phyloP scores from a whole-genome alignment of 2,113 vertebrate genomes.

The Callospermophilus lateralis region DNA sequence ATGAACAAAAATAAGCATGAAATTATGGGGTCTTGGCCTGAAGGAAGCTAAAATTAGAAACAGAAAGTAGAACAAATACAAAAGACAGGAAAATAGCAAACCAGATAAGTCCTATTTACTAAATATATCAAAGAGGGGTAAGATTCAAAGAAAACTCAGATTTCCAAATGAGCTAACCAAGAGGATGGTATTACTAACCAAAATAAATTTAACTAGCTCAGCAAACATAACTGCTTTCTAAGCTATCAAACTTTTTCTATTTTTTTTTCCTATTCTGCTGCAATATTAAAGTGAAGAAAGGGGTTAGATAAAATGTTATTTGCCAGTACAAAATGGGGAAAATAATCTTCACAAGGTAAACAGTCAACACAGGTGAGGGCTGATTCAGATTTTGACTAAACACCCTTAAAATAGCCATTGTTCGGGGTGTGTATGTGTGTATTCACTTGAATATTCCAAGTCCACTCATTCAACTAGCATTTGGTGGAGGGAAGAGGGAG shows the following conservation, averaged over 20 bases:
- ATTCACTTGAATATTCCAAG: neutral
- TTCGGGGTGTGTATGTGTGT: too few species aligned
- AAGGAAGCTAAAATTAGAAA: constrained; percentile 45
- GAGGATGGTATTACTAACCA: neutral
- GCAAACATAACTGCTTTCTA: neutral
- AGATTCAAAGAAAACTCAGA: constrained; percentile 26
- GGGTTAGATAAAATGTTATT: neutral
- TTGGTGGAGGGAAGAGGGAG: neutral
- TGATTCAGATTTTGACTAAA: constrained; percentile 42
- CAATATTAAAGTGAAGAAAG: neutral
- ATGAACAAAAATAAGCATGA: neutral
- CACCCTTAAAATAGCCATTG: neutral
- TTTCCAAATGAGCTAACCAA: constrained; percentile 11
- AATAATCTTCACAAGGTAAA: neutral
- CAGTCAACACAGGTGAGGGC: neutral
- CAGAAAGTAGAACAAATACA: constrained; percentile 36
- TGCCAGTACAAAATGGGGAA: neutral
- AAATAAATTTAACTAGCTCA: constrained; percentile 19
- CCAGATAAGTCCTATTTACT: constrained; percentile 14
- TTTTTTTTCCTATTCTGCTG: constrained; percentile 21
- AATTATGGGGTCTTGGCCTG: neutral
- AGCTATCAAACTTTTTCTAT: neutral
- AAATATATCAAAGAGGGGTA: neutral
- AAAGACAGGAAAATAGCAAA: constrained; percentile 48
- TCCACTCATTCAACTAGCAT: neutral